Conservation (phyloP, 2,888 invertebrate genomes). For the Lacanobia wlatinum region DNA sequence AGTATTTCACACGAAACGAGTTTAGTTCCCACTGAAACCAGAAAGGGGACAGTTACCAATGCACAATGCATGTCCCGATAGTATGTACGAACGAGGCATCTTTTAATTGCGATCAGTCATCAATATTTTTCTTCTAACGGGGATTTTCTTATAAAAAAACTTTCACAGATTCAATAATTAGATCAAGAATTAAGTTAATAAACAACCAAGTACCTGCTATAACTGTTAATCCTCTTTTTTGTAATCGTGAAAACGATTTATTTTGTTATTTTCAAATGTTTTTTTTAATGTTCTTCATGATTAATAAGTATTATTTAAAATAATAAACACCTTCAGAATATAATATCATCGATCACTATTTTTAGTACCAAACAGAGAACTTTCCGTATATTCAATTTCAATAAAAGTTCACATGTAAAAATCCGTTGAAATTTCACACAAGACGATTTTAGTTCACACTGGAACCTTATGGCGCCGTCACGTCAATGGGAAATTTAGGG, state of each 20-base stretch:
- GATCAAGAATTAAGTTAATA: too few species aligned
- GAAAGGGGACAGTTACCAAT: conserved; percentile 5
- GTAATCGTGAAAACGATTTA: too few species aligned
- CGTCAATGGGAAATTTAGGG: conserved; percentile 14
- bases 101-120: neutral
- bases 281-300: too few species aligned
- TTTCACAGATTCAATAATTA: neutral
- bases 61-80: neutral
- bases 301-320: too few species aligned
- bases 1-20: conserved; percentile 32
- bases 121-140: too few species aligned
- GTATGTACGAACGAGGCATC: neutral
- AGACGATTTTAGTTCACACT: conserved; percentile 13
- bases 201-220: too few species aligned
- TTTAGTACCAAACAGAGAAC: too few species aligned
- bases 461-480: conserved; percentile 1
- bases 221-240: too few species aligned
- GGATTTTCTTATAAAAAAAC: too few species aligned
- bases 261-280: too few species aligned
- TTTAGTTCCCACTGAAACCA: conserved; percentile 31
- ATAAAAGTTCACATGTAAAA: conserved; percentile 4
- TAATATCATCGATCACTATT: neutral
- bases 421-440: conserved; percentile 36
- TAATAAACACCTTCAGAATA: neutral
- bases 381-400: neutral